Conservation (phyloP, 2,797 vertebrate species). For the Tragopan temminckii region DNA sequence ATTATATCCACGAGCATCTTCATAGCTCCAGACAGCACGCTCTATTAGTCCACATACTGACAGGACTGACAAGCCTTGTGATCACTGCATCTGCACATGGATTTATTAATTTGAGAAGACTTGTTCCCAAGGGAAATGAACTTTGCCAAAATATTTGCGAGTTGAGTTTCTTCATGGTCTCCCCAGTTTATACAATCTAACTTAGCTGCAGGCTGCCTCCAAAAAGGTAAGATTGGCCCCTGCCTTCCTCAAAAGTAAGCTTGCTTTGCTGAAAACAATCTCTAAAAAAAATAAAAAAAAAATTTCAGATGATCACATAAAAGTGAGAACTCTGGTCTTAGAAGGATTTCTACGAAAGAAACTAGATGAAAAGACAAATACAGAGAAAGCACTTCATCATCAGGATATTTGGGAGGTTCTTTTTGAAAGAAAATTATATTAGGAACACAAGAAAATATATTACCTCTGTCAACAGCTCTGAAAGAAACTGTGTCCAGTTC, state of each 20-base stretch:
- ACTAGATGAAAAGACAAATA: not conserved
- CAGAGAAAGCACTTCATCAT: not conserved
- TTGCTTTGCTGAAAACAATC: not conserved
- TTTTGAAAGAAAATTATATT: not conserved
- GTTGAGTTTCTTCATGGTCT: not conserved
- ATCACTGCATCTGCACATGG: too few relatives aligned
- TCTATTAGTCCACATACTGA: rapidly evolving
- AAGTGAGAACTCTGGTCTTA: not conserved
- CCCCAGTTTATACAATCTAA: rapidly evolving
- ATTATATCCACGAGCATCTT: not conserved
- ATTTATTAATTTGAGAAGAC: not conserved
- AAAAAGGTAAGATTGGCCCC: not conserved
- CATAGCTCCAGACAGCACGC: rapidly evolving
- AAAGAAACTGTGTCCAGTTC: not conserved
- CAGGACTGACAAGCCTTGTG: not conserved
- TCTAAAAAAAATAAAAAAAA: rapidly evolving
- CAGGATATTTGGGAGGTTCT: not conserved
- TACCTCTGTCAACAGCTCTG: not conserved
- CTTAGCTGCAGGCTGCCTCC: not conserved
- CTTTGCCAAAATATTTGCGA: not conserved
- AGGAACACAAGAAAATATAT: not conserved
- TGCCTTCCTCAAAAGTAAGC: not conserved
- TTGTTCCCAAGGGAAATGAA: not conserved
- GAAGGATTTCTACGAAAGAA: not conserved
- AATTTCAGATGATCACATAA: not conserved